phyloP scores from a whole-genome alignment of 2,888 invertebrate genomes.

The Lithosia quadra region DNA sequence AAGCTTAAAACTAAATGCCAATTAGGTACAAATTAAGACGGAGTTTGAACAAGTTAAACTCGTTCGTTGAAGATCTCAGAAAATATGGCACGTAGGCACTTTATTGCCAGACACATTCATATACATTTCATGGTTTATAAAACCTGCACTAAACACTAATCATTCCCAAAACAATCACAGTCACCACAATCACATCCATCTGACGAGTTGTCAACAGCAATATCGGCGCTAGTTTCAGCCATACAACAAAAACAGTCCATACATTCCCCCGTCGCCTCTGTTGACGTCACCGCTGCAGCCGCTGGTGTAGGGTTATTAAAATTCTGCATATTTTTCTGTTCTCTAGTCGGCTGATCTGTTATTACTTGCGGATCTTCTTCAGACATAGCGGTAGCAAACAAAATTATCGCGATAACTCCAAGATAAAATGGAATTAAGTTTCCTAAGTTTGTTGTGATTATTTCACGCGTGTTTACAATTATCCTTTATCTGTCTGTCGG shows the following conservation, averaged over 20 bases:
- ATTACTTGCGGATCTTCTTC: conserved; percentile 12
- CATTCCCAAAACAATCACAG: conserved; percentile 9
- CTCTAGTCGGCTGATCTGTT: conserved; percentile 27
- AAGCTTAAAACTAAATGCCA: too few relatives aligned
- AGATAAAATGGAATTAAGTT: neutral
- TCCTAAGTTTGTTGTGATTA: neutral
- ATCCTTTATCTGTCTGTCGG: neutral
- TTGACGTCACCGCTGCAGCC: neutral
- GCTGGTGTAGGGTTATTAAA: neutral
- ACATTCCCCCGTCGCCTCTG: neutral
- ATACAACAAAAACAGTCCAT: conserved; percentile 3
- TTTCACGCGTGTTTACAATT: neutral
- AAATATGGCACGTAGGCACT: neutral
- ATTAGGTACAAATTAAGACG: too few relatives aligned
- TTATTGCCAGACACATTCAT: neutral
- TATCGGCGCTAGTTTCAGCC: conserved; percentile 7
- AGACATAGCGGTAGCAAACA: neutral
- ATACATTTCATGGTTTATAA: neutral
- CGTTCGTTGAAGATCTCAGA: neutral
- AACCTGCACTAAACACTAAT: neutral
- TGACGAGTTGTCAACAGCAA: neutral
- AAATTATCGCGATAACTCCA: neutral
- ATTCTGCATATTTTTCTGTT: neutral
- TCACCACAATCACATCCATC: neutral
- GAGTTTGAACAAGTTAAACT: too few relatives aligned